Evolutionary conservation across 2,888 invertebrate genomes (phyloP), one percentile per base, ranked within the genome.

Genomic region (Netelia fuscicornis): DNA sequence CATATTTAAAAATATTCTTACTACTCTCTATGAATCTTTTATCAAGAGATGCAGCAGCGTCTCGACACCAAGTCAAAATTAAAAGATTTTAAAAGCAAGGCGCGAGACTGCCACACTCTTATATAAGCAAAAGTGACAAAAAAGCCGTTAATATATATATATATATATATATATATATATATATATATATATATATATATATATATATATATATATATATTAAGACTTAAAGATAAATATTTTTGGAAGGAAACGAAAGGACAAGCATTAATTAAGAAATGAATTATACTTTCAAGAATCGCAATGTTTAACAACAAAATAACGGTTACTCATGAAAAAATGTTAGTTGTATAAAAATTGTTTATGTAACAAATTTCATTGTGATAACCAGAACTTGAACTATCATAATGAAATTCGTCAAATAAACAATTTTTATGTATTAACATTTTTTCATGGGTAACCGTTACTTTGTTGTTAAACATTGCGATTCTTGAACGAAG

Each of bases 301-400:
- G 52, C 52, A 52, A 52, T 52, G 52, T 52, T 52, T 52, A 52
- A 52, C 52, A 52, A 11, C 52, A 52, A 52, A 52, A 52, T 52
- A 2, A 30, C 30, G 30, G 30, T 30, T 30, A 30, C 30, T 30
- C 30, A 30, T 30, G 30, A 54, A 54, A 54, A 54, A 54, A 54
- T 54, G 13, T 13, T 17, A 54, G 17, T 6, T 6, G 2, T 54
- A n/a, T 54, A 17, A 54, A 54, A 17, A 54, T 54, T 54, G 54
- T 17, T 54, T 54, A 54, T n/a, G 54, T 54, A 54, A 54, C 54
- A 13, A 54, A 54, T 54, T 54, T 54, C 54, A 54, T 54, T 54
- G 13, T 54, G 17, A 54, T 54, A 54, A 17, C 17, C 17, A 17
- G 13, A 11, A 52, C 17, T 54, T 54, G n/a, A 54, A 13, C 11